A percentile compares a stretch with the other conserved stretches of the same genome.
phyloP scores from a whole-genome alignment of 2,888 invertebrate species.

The Aphrophora alni region DNA sequence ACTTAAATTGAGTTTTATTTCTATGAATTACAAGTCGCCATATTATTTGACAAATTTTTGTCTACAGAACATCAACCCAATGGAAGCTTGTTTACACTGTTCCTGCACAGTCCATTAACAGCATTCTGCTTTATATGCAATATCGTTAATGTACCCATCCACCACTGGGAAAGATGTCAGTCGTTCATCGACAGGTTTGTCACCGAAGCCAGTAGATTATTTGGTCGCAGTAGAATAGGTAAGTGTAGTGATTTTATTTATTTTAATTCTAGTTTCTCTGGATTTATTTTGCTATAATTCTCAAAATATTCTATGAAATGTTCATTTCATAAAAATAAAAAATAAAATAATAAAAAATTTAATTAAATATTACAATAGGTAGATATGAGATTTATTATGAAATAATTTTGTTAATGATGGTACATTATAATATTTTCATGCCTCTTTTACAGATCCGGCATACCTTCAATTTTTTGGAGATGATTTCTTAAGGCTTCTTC shows the following conservation, averaged over 20 bases:
- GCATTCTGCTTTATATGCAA: conserved; percentile 93
- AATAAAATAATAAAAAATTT: too few species aligned
- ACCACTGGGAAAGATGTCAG: conserved; percentile 91
- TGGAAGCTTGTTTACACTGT: conserved; percentile 93
- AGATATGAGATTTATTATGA: too few species aligned
- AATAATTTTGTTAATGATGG: too few species aligned
- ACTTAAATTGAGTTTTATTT: too few species aligned
- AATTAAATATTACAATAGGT: too few species aligned
- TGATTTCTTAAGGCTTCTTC: conserved; percentile 88
- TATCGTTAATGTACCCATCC: conserved; percentile 81
- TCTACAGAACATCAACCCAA: conserved; percentile 80
- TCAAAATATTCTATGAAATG: too few species aligned
- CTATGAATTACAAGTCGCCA: too few species aligned
- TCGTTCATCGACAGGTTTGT: conserved; percentile 88
- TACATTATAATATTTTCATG: too few species aligned
- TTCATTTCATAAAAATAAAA: too few species aligned
- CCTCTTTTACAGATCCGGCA: conserved; percentile 64
- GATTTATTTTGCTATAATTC: conserved; percentile 18
- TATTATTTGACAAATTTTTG: too few species aligned
- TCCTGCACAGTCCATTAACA: conserved; percentile 92
- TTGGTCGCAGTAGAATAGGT: conserved; percentile 84
- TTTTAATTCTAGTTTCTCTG: conserved; percentile 9
- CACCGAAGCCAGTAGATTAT: conserved; percentile 83
- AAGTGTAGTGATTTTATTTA: conserved; percentile 55
- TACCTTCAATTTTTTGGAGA: conserved; percentile 92